Base-by-base conservation (phyloP, 2,113 vertebrate genomes). In the Sinosuthora webbiana region DNA sequence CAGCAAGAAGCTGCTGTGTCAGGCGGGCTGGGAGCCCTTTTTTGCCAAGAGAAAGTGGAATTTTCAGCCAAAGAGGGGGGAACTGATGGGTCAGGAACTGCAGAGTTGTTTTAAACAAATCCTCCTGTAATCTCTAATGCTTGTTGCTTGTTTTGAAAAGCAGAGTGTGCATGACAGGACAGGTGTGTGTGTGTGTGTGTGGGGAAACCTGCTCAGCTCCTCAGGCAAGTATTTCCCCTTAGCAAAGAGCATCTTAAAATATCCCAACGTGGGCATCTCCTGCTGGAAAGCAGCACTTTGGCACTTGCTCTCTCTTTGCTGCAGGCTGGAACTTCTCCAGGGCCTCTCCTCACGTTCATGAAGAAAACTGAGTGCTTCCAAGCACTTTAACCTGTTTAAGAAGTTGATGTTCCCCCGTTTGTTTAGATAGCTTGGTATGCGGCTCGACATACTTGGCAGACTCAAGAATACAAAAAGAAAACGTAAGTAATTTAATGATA, bases 291-390 rank as follows among this genome's bases (percentile, higher is more conserved):
- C 68, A 81, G 96, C 28, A 90, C 89, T 95, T 82, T 82, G 67
- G 89, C 76, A 65, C 74, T 85, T 85, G 91, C 47, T 39, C 74
- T 68, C 62, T 49, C 74, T 45, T 28, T 15, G 69, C 93, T 81
- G 76, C 44, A 87, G 78, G 85, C 75, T 97, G 94, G 92, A 98
- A 89, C 91, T 60, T 77, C 84, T 97, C 96, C 89, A 97, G 94
- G 73, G 73, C 44, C 71, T 89, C 94, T 87, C 67, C 78, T 47
- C 73, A 50, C 37, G 35, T 21, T 13, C 16, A 70, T 33, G 63
- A 87, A 12, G 76, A 80, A 87, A 87, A 52, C 50, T 4, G 18
- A 64, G 77, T 20, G 75, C 74, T 82, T 52, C 33, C 3, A 30
- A 60, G 39, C 33, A 59, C 55, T 71, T 90, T 42, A 96, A 95